Conservation (phyloP, 2,113 vertebrate genomes). For the Atherinomorus stipes region DNA sequence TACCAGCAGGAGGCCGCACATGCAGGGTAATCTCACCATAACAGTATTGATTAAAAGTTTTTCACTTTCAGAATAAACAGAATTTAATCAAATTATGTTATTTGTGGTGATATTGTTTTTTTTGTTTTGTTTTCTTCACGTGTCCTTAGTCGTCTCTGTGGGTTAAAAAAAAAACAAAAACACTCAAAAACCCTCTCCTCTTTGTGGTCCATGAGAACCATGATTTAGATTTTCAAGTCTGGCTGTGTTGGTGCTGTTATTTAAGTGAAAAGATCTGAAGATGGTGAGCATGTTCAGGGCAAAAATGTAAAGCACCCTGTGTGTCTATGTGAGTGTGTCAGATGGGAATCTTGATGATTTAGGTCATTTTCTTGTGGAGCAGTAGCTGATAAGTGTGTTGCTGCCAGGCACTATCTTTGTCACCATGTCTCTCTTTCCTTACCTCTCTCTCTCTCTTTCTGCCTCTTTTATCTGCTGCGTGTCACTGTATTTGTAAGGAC, state of each 20-base stretch:
- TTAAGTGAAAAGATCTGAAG: slow-evolving; percentile 54
- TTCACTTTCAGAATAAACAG: slow-evolving; percentile 52
- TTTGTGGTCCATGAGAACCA: not conserved
- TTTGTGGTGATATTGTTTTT: slow-evolving; percentile 32
- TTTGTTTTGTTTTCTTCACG: slow-evolving; percentile 15
- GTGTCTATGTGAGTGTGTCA: slow-evolving; percentile 59
- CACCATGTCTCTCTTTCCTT: slow-evolving; percentile 68
- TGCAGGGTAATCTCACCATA: slow-evolving; percentile 45
- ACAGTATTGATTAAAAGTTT: slow-evolving; percentile 66
- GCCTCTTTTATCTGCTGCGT: slow-evolving; percentile 65
- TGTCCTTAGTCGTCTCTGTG: slow-evolving; percentile 11
- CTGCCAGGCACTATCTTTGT: slow-evolving; percentile 79
- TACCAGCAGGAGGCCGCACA: slow-evolving; percentile 52
- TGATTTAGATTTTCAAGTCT: slow-evolving; percentile 27
- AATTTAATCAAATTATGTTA: slow-evolving; percentile 33
- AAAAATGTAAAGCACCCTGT: slow-evolving; percentile 32
- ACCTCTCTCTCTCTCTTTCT: slow-evolving; percentile 43
- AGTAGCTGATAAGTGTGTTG: slow-evolving; percentile 80
- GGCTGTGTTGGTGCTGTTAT: slow-evolving; percentile 18
- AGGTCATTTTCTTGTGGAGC: slow-evolving; percentile 80
- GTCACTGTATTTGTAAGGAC: slow-evolving; percentile 66
- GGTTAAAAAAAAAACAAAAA: not conserved
- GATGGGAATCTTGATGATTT: slow-evolving; percentile 85
- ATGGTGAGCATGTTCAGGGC: slow-evolving; percentile 50
- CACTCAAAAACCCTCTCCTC: not conserved